Evolutionary conservation across 2,113 vertebrate species (phyloP).

Genomic region (Xiphophorus hellerii): DNA sequence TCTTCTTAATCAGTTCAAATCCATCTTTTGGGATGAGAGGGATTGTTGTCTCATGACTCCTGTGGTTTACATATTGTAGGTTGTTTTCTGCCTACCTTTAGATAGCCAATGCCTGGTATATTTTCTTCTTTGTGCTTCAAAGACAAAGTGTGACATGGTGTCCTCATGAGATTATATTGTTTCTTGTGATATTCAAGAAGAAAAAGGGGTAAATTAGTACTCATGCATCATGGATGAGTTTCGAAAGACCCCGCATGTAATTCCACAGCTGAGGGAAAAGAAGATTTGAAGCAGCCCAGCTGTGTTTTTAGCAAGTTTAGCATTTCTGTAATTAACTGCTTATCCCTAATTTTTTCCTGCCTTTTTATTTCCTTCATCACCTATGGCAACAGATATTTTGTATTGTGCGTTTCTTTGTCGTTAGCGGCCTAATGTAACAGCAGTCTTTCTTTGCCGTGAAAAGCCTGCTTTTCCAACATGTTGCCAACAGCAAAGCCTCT

Average conservation of each 20-base stretch:
- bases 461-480: conserved; percentile 41
- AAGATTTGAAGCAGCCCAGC: conserved; percentile 51
- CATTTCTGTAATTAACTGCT: conserved; percentile 35
- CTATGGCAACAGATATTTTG: conserved; percentile 21
- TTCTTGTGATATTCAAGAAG: conserved; percentile 57
- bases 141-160: conserved; percentile 34
- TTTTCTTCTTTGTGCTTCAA: conserved; percentile 3
- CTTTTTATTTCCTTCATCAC: conserved; percentile 29
- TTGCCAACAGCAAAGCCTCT: conserved; percentile 26
- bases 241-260: conserved; percentile 17
- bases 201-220: conserved; percentile 67
- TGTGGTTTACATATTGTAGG: conserved; percentile 36
- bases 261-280: conserved; percentile 38
- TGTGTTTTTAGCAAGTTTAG: conserved; percentile 50
- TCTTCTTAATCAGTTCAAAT: neutral
- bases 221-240: conserved; percentile 70
- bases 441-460: conserved; percentile 24
- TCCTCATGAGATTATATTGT: conserved; percentile 27
- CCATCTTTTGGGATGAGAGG: no score
- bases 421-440: conserved; percentile 26
- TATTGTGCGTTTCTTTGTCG: conserved; percentile 15
- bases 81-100: conserved; percentile 19
- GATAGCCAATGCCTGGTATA: conserved; percentile 6
- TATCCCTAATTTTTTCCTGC: neutral
- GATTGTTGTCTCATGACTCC: conserved; percentile 5